Evolutionary conservation across 2,888 invertebrate genomes (phyloP).

Genomic region (Aporophyla nigra): DNA sequence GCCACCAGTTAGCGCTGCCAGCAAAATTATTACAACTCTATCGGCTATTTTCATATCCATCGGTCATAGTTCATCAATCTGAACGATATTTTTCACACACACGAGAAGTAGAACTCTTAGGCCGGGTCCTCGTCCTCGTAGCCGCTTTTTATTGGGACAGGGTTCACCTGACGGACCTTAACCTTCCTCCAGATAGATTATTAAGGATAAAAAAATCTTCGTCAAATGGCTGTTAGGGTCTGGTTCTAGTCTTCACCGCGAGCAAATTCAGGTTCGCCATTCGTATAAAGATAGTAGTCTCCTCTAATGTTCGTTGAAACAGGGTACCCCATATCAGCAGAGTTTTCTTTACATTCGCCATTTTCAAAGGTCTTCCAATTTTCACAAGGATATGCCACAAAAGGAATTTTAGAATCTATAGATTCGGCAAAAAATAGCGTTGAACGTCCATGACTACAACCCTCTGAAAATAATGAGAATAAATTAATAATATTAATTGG

Average conservation of each 20-base stretch:
- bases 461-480: conserved; percentile 84
- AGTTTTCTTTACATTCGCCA: conserved; percentile 81
- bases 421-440: conserved; percentile 92
- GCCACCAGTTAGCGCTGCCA: too few species aligned
- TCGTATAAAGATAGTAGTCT: conserved; percentile 92
- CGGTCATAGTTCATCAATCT: too few species aligned
- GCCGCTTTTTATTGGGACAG: background rate
- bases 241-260: conserved; percentile 68
- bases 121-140: background rate
- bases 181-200: background rate
- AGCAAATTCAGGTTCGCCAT: conserved; percentile 90
- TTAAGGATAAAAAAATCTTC: background rate
- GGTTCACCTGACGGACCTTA: too few species aligned
- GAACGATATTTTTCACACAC: too few species aligned
- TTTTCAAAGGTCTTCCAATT: conserved; percentile 87
- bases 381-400: conserved; percentile 90
- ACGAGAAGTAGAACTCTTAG: background rate
- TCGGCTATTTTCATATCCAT: too few species aligned
- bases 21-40: too few species aligned
- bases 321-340: conserved; percentile 90
- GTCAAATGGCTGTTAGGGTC: background rate
- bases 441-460: conserved; percentile 93
- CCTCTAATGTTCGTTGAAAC: conserved; percentile 82
- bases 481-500: background rate
- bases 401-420: conserved; percentile 89